Evolutionary conservation across 2,888 invertebrate species (phyloP), one percentile per base, ranked within the genome.

Genomic region (Notodonta ziczac): DNA sequence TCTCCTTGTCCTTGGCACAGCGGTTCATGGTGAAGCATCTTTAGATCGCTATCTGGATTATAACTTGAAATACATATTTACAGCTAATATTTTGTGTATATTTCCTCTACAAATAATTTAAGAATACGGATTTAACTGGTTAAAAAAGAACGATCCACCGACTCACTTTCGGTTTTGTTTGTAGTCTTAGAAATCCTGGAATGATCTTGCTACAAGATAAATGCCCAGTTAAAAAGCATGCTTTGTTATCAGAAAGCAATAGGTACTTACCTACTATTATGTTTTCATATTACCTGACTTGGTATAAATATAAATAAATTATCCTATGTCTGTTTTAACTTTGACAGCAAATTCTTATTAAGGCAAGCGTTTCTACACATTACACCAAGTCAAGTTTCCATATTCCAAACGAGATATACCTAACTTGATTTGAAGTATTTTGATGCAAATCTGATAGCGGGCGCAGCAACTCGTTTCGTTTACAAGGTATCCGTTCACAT

Each of bases 401-500:
- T 58, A 59, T 62, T 63, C 62, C 58, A 63, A 61, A 56, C 65
- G 48, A 61, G 64, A 69, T 10, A 52, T 61, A 12, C 40, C 40
- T 40, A 60, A 61, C 64, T 48, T 60, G 62, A 70, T 70, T 61
- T 60, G 57, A 54, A 65, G 70, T 65, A 59, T 40, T 58, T 60
- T 52, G 40, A 61, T 55, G 54, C 55, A 60, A 65, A 67, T 58
- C 65, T 61, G 63, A 35, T 53, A 60, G 57, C 44, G 58, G 57
- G 52, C 39, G 35, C 56, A 42, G 57, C 62, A 69, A 64, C 66
- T 42, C 42, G 61, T 66, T 57, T 51, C 44, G 57, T 64, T 64
- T 60, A 58, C 57, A 63, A 66, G 54, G 55, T 65, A 68, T 62
- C 65, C 56, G 48, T 63, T 65, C 60, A 64, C 61, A 67, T 65